A percentile compares a stretch with the other conserved stretches of the same genome.
These are phyloP conservation scores for Dolomedes plantarius DNA, from an alignment of 2,888 invertebrate species.

Conservation along the genomic window DNA sequence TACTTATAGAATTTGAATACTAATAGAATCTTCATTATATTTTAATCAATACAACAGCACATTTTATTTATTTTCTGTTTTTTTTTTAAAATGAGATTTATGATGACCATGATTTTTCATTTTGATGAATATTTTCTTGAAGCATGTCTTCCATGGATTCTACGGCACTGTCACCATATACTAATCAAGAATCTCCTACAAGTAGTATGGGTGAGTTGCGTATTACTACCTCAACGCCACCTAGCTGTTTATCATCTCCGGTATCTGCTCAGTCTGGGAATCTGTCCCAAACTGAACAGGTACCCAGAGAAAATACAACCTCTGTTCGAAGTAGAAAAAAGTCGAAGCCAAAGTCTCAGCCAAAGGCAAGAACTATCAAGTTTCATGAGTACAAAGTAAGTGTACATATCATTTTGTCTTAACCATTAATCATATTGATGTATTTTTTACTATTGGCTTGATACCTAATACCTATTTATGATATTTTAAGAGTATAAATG, in stretches of 20 bases:
- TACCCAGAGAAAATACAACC: conserved; percentile 55
- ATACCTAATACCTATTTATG: too few species aligned
- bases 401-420: not conserved
- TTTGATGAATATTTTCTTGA: not conserved
- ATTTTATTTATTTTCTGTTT: too few species aligned
- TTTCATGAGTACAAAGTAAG: conserved; percentile 93
- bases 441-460: too few species aligned
- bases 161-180: conserved; percentile 56
- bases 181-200: conserved; percentile 58
- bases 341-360: conserved; percentile 86
- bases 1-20: too few species aligned
- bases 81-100: too few species aligned
- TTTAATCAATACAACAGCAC: too few species aligned
- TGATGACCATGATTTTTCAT: too few species aligned
- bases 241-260: conserved; percentile 37
- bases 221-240: conserved; percentile 38
- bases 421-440: not conserved
- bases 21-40: too few species aligned
- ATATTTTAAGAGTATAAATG: too few species aligned
- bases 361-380: conserved; percentile 92
- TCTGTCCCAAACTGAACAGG: conserved; percentile 12
- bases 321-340: conserved; percentile 81
- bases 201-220: conserved; percentile 48
- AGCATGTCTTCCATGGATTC: conserved; percentile 65
- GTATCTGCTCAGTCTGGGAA: conserved; percentile 46